Base-by-base conservation (phyloP, 2,113 vertebrate genomes). In the Silurus meridionalis region DNA sequence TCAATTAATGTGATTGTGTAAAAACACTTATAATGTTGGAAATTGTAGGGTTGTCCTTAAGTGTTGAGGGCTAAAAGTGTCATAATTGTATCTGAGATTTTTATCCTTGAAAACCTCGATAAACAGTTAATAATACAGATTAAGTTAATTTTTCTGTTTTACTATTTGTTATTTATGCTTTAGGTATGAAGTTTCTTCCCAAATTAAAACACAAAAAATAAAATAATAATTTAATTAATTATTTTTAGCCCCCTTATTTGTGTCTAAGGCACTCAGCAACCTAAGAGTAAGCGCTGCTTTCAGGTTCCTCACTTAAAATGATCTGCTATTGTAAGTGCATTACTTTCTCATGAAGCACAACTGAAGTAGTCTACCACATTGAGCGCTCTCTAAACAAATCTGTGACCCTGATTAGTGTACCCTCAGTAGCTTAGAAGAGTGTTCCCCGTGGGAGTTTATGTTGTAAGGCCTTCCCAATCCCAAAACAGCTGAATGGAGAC, bases 301-400 rank as follows among this genome's bases (percentile, higher is more conserved):
- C 14, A 53, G 37, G 37, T 37, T 57, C 61, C 50, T 66, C 80
- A 53, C 23, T 80, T 17, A 28, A n/a, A 74, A 64, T 75, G 15
- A 72, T 58, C 52, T 78, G 58, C 48, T 52, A 52, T 52, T 21
- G 23, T 52, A 80, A 81, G 83, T 84, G 64, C 53, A 69, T 55
- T 67, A 53, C 78, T 77, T 92, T 93, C 92, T 91, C 92, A 91
- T 81, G 91, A 83, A 71, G 50, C 9, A 28, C 17, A 6, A 28
- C 75, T 87, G 83, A 88, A 93, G 89, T 90, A 90, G 87, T 93
- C 92, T 91, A 93, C 92, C 93, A 93, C 84, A 93, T 93, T 93
- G 92, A 91, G 90, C 90, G 87, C 63, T 86, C 58, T 85, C 60
- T 82, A 86, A 85, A 88, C 83, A 88, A 87, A 89, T 58, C 87